Base-by-base conservation (phyloP, 2,888 invertebrate species). In the Apoda limacodes region DNA sequence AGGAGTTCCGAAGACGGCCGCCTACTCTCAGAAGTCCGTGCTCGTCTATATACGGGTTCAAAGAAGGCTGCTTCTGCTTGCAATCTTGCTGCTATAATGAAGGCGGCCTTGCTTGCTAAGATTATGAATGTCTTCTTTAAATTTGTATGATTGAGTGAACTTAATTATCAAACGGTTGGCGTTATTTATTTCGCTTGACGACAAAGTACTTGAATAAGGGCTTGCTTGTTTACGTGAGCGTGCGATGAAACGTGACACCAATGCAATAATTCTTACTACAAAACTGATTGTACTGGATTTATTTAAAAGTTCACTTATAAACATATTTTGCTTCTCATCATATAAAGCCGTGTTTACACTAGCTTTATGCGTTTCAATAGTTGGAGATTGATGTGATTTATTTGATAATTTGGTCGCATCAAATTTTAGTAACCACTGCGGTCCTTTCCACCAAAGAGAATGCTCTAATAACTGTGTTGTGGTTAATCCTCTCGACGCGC, bases 171-270 rank as follows among this genome's bases (percentile, higher is more conserved):
- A 4, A 28, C 24, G 13, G 5, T 10, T 7, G n/a, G n/a, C n/a
- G n/a, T n/a, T n/a, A n/a, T n/a, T n/a, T n/a, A n/a, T n/a, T n/a
- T n/a, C n/a, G n/a, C n/a, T n/a, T n/a, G n/a, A n/a, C n/a, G n/a
- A n/a, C n/a, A n/a, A n/a, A n/a, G n/a, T n/a, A n/a, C n/a, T n/a
- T n/a, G n/a, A n/a, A n/a, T n/a, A n/a, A n/a, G n/a, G n/a, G n/a
- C n/a, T n/a, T n/a, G n/a, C n/a, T n/a, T n/a, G n/a, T n/a, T n/a
- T n/a, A n/a, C n/a, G n/a, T n/a, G n/a, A n/a, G n/a, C n/a, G n/a
- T n/a, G 7, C 9, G 3, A 27, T 24, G 25, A 31, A 35, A 22
- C 36, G 32, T 10, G 12, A 32, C 26, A 32, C 25, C 37, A 22
- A 39, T 13, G 31, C 28, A 28, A 25, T 24, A 28, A 19, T 20